These are phyloP conservation scores for Drosophila seguyi DNA, from an alignment of 1,140 invertebrate genomes.

Conservation along the genomic window DNA sequence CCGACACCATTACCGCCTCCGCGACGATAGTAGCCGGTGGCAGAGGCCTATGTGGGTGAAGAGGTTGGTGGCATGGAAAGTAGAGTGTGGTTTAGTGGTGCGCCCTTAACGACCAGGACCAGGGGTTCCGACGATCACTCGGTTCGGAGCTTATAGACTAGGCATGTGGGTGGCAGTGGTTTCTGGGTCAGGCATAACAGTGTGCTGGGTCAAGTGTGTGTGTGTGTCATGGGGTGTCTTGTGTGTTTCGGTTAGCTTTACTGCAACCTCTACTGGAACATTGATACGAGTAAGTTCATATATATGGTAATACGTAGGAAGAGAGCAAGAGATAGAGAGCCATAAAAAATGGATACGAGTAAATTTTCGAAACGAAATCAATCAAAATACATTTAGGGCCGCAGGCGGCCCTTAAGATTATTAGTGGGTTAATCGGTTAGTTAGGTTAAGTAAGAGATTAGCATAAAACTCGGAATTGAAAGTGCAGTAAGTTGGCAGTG, in stretches of 20 bases:
- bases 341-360: conserved; percentile 27
- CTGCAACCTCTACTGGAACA: conserved; percentile 77
- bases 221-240: conserved; percentile 20
- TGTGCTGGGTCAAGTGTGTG: conserved; percentile 29
- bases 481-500: conserved; percentile 60
- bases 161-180: conserved; percentile 37
- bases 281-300: conserved; percentile 48
- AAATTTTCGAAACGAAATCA: conserved; percentile 63
- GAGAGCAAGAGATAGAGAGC: conserved; percentile 40
- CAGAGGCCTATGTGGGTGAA: conserved; percentile 54
- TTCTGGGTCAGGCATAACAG: conserved; percentile 34
- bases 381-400: conserved; percentile 41
- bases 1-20: conserved; percentile 86
- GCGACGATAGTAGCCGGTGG: conserved; percentile 76
- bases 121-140: conserved; percentile 23
- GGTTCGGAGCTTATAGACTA: conserved; percentile 52
- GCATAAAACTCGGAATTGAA: conserved; percentile 54
- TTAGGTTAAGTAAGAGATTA: conserved; percentile 53
- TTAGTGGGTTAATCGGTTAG: conserved; percentile 43
- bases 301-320: conserved; percentile 49
- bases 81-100: conserved; percentile 43
- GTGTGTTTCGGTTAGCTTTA: conserved; percentile 53
- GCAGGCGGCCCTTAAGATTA: conserved; percentile 12
- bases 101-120: conserved; percentile 23
- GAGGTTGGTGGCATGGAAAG: conserved; percentile 26